Percentiles rank a stretch among this genome's conserved stretches.
Conservation (phyloP, 2,888 invertebrate species). For the Galerucella nymphaeae region DNA sequence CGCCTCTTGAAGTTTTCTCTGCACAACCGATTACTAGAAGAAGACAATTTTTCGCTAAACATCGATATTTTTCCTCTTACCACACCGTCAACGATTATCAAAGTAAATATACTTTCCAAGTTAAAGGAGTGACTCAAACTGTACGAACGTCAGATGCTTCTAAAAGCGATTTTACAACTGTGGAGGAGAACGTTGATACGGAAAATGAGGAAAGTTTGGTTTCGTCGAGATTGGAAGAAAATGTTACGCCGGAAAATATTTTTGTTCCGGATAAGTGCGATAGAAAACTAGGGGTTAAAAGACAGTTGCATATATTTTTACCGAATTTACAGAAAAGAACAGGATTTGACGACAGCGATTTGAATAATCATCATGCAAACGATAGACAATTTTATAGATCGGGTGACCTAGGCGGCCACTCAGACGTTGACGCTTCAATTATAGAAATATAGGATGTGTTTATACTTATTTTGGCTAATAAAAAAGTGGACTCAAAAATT, state of each 20-base stretch:
- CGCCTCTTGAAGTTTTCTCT: constrained; percentile 14
- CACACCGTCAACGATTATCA: constrained; percentile 5
- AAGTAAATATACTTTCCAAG: constrained; percentile 20
- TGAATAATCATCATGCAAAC: constrained; percentile 53
- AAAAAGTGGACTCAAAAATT: too few species aligned
- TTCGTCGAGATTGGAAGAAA: constrained; percentile 48
- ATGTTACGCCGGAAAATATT: constrained; percentile 32
- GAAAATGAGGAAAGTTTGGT: constrained; percentile 36
- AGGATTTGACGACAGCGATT: constrained; percentile 55
- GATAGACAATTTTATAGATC: constrained; percentile 10
- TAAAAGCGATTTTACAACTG: constrained; percentile 1
- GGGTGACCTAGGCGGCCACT: too few species aligned
- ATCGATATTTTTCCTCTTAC: constrained; percentile 28
- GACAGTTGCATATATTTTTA: constrained; percentile 81
- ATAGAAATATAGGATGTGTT: too few species aligned
- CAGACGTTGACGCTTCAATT: too few species aligned
- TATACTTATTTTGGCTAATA: too few species aligned
- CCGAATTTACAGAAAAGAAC: constrained; percentile 72
- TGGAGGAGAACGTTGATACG: background rate
- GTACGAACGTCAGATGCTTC: constrained; percentile 16
- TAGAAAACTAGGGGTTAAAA: constrained; percentile 57
- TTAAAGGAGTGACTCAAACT: constrained; percentile 33
- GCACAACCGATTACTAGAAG: constrained; percentile 23
- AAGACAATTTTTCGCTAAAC: constrained; percentile 24
- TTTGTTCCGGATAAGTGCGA: constrained; percentile 23